A percentile compares a stretch with the other conserved stretches of the same genome.
These are phyloP conservation scores for Leucopsar rothschildi DNA, from an alignment of 2,113 vertebrate species.

Conservation along the genomic window DNA sequence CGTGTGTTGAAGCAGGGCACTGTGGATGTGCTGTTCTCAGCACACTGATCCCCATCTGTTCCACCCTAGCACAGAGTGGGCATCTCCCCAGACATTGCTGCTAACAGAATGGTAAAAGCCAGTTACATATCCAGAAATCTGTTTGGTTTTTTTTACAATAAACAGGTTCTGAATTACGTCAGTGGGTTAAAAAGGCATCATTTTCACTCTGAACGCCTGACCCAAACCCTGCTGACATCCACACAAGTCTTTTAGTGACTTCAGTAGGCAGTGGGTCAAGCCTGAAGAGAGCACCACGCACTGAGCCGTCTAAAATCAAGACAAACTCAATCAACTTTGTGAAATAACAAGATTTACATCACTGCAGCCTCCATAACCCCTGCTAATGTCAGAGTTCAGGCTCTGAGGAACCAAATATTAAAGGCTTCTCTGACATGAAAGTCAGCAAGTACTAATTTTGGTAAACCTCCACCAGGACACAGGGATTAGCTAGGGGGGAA, in stretches of 20 bases:
- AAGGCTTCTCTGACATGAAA: not conserved
- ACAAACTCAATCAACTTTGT: not conserved
- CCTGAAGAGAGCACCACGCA: not conserved
- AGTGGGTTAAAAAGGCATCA: not conserved
- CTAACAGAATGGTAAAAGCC: not conserved
- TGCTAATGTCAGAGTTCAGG: not conserved
- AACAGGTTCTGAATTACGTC: not conserved
- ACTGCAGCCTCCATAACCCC: not conserved
- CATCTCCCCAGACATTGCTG: not conserved
- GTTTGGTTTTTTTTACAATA: not conserved
- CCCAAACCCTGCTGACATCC: not conserved
- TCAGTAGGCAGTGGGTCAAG: not conserved
- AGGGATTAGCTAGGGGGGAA: not conserved
- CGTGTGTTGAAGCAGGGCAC: rapidly evolving
- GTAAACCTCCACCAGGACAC: not conserved
- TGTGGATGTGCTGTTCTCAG: not conserved
- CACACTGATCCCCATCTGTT: not conserved
- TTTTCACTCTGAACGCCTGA: not conserved
- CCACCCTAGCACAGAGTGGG: not conserved
- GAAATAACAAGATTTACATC: not conserved
- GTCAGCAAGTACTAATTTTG: not conserved
- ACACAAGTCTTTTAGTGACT: not conserved
- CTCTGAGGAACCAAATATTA: not conserved
- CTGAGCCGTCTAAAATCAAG: not conserved
- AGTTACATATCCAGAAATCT: not conserved